These are phyloP conservation scores for Axinella damicornis DNA, from an alignment of 37 sponge, comb jelly and placozoan species.

Conservation along the genomic window DNA sequence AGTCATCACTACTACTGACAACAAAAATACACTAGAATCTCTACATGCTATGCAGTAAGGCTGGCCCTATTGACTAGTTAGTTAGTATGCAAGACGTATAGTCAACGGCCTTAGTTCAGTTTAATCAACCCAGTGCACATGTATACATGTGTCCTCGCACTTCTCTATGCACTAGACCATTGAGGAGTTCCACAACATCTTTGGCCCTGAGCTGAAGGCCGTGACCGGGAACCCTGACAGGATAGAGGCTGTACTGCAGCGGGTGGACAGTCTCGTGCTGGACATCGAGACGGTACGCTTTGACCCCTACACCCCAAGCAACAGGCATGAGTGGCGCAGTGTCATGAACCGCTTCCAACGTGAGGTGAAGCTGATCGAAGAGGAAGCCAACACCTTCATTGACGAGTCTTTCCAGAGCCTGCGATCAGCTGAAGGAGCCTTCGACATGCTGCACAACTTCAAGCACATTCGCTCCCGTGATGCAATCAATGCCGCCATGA, in stretches of 20 bases:
- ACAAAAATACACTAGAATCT: too few species aligned
- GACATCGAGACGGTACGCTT: constrained; percentile 81
- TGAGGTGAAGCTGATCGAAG: constrained; percentile 91
- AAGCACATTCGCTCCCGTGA: constrained; percentile 89
- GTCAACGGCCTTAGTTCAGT: too few species aligned
- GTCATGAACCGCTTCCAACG: constrained; percentile 93
- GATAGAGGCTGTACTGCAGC: constrained; percentile 84
- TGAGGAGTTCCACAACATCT: constrained; percentile 99
- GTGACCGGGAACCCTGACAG: constrained; percentile 94
- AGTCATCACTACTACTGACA: too few species aligned
- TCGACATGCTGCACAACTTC: constrained; percentile 99
- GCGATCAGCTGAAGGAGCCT: constrained; percentile 98
- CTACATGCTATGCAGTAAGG: too few species aligned
- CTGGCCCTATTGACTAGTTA: too few species aligned
- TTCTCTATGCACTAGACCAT: constrained; percentile 66
- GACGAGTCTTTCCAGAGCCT: constrained; percentile 96
- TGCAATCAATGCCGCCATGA: constrained; percentile 95
- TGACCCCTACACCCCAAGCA: constrained; percentile 84
- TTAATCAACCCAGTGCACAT: too few species aligned
- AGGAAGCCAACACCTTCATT: constrained; percentile 94
- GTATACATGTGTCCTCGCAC: too few species aligned
- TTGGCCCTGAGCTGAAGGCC: constrained; percentile 98
- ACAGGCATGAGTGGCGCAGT: constrained; percentile 84
- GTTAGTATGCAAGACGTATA: too few species aligned
- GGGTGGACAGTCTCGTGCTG: constrained; percentile 82